phyloP scores from a whole-genome alignment of 2,113 vertebrate species.

The Tachysurus vachellii region DNA sequence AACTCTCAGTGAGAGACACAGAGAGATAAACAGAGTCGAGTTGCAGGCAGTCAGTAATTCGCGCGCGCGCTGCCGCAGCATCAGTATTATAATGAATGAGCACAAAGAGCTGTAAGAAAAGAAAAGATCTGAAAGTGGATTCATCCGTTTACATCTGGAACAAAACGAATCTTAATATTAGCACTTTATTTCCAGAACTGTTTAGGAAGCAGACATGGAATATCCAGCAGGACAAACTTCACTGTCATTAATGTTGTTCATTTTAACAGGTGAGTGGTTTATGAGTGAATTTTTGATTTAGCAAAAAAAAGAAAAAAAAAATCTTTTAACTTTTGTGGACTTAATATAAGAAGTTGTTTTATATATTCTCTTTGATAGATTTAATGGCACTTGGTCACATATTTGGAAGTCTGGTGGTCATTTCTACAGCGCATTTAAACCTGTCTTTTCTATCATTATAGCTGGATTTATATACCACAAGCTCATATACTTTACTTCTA shows the following conservation, averaged over 20 bases:
- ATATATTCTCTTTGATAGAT: background rate
- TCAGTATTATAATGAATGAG: background rate
- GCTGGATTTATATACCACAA: background rate
- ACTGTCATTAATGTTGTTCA: constrained; percentile 56
- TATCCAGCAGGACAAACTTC: constrained; percentile 53
- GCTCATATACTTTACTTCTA: background rate
- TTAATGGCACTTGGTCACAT: background rate
- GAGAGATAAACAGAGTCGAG: constrained; percentile 7
- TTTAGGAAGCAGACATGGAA: constrained; percentile 68
- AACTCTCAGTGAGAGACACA: background rate
- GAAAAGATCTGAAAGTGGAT: background rate
- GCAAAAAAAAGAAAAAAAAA: background rate
- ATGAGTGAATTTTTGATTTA: background rate
- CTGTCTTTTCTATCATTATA: too few species aligned
- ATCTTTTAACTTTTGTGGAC: background rate
- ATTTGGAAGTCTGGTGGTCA: background rate
- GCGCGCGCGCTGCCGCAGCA: background rate
- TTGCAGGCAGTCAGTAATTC: background rate
- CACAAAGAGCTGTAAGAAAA: background rate
- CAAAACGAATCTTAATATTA: constrained; percentile 52
- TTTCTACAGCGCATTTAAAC: background rate
- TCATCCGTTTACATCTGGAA: constrained; percentile 25
- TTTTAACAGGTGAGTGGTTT: constrained; percentile 66
- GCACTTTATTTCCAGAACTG: constrained; percentile 51
- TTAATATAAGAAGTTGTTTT: background rate